A percentile compares a stretch with the other conserved stretches of the same genome.
phyloP scores from a whole-genome alignment of 2,888 invertebrate genomes.

The Drosophila infuscata region DNA sequence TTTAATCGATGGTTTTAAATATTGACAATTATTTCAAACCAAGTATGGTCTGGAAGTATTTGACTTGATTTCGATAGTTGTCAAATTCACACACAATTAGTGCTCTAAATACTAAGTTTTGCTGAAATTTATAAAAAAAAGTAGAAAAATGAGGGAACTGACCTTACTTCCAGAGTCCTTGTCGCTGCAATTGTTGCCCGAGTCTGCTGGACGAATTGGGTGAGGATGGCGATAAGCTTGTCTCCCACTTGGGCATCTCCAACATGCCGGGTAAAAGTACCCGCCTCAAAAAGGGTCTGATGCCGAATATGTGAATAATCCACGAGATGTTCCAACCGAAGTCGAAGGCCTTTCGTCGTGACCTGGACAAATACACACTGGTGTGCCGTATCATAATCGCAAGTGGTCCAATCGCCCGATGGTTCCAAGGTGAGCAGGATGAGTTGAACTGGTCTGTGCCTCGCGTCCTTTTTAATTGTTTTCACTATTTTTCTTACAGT shows the following conservation, averaged over 20 bases:
- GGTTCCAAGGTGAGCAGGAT: slow-evolving; percentile 17
- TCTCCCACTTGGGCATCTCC: slow-evolving; percentile 32
- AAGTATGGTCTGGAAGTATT: not conserved
- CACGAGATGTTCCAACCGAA: slow-evolving; percentile 27
- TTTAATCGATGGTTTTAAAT: not conserved
- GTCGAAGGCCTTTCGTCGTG: slow-evolving; percentile 27
- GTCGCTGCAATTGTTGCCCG: slow-evolving; percentile 43
- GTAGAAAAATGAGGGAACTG: slow-evolving; percentile 40
- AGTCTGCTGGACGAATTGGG: slow-evolving; percentile 40
- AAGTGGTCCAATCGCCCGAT: not conserved
- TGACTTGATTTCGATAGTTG: not conserved
- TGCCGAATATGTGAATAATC: not conserved
- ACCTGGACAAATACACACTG: too few species aligned
- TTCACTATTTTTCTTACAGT: not conserved
- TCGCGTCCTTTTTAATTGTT: not conserved
- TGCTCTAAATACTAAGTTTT: not conserved
- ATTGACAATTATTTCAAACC: not conserved
- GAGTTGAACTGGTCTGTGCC: too few species aligned
- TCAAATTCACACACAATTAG: slow-evolving; percentile 1
- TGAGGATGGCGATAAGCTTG: slow-evolving; percentile 38
- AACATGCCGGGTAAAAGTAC: slow-evolving; percentile 44
- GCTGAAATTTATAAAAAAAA: not conserved
- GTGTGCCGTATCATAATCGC: too few species aligned
- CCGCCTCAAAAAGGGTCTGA: slow-evolving; percentile 32
- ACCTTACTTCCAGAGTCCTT: slow-evolving; percentile 43